Conservation (phyloP, 1,140 invertebrate species). For the Drosophila obscura region DNA sequence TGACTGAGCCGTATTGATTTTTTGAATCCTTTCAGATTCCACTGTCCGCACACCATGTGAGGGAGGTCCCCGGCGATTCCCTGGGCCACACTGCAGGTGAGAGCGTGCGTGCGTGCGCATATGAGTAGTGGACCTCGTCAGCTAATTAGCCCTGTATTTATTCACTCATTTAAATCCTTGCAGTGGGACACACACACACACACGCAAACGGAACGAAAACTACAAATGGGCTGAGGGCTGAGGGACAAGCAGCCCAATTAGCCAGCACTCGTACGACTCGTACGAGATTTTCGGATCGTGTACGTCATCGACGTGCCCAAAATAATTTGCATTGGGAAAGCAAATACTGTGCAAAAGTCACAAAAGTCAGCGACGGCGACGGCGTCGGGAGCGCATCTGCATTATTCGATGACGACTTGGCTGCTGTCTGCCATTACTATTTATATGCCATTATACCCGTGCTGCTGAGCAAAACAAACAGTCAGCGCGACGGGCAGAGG, state of each 20-base stretch:
- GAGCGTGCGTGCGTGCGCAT: slow-evolving; percentile 16
- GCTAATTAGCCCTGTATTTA: slow-evolving; percentile 4
- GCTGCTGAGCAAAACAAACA: too few species aligned
- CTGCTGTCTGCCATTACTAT: slow-evolving; percentile 38
- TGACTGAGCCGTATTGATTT: slow-evolving; percentile 44
- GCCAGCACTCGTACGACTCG: slow-evolving; percentile 30
- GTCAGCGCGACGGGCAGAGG: slow-evolving; percentile 6
- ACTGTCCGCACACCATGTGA: too few species aligned
- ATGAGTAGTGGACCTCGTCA: not conserved
- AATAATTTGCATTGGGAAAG: slow-evolving; percentile 45
- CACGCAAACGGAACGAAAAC: slow-evolving; percentile 13
- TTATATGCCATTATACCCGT: slow-evolving; percentile 17
- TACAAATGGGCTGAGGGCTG: slow-evolving; percentile 12
- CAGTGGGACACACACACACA: slow-evolving; percentile 16
- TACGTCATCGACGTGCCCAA: slow-evolving; percentile 36
- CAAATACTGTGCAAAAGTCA: slow-evolving; percentile 14
- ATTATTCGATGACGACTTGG: slow-evolving; percentile 41
- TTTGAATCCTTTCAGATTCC: slow-evolving; percentile 48
- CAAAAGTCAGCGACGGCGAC: slow-evolving; percentile 10
- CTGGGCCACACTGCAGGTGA: slow-evolving; percentile 25
- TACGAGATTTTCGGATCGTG: not conserved
- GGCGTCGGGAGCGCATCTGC: slow-evolving; percentile 43
- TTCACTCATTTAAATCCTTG: slow-evolving; percentile 35
- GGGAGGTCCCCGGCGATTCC: slow-evolving; percentile 6
- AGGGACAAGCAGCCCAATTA: slow-evolving; percentile 38